Base-by-base conservation (phyloP, 2,888 invertebrate species). In the Melipona beecheii region DNA sequence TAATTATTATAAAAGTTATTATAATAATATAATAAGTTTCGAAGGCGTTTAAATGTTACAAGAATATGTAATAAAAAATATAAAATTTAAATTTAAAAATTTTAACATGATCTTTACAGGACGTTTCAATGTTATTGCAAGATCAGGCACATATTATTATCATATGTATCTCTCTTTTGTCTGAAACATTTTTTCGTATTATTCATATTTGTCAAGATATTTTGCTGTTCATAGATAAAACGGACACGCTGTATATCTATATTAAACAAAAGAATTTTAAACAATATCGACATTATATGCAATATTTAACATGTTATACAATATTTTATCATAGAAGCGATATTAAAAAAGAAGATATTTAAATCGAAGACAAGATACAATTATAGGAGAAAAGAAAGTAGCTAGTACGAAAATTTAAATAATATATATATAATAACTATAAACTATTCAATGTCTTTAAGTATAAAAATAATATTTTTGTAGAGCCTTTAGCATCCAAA, bases 401-500 rank as follows among this genome's bases (percentile, higher is more conserved):
- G 50, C 5, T 54, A n/a, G 4, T 43, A 65, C 27, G 27, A 58
- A 50, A 50, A 24, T 52, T 3, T 52, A 64, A 13, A 4, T 60
- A 60, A 52, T 21, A 52, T 52, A 52, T 6, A 52, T 52, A 52
- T 52, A 52, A 19, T 21, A 27, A 27, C 5, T n/a, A 17, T 56
- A 19, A 49, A 58, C 17, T 50, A 49, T 56, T 58, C 27, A 21
- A 68, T 15, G 24, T 65, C 21, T 68, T 68, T 43, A 11, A n/a
- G 31, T 75, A n/a, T 17, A 21, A 27, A 49, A 75, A 31, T 31
- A 75, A 49, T 68, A 75, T 75, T 68, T 68, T 65, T 75, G 49
- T 68, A 58, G 58, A 21, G 21, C 27, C 19, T 65, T 68, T 75
- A 75, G 58, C 27, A 58, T 58, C 15, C 24, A 58, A 49, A 27